Percentiles rank a stretch among this genome's conserved stretches.
Conservation (phyloP, 2,797 vertebrate species). For the Pristis pectinata region DNA sequence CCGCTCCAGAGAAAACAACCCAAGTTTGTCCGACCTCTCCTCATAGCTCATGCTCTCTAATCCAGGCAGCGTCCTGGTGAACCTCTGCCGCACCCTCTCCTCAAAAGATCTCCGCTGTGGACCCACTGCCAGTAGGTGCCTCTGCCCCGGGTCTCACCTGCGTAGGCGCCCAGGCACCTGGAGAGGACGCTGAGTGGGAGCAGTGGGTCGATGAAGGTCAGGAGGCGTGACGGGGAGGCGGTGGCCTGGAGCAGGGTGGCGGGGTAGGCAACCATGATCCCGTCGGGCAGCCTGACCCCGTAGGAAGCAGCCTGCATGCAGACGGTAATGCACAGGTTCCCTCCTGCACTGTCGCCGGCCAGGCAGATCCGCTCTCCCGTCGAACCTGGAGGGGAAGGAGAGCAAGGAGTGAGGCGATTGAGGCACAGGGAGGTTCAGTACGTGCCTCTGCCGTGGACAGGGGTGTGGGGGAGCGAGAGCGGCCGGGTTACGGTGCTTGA, state of each 20-base stretch:
- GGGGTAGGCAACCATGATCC: conserved; percentile 77
- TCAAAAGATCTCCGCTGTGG: too few species aligned
- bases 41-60: too few species aligned
- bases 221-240: conserved; percentile 81
- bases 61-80: too few species aligned
- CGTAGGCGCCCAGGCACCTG: conserved; percentile 81
- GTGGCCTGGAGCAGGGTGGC: conserved; percentile 74
- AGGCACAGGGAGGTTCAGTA: background rate
- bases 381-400: conserved; percentile 61
- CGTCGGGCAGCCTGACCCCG: conserved; percentile 76
- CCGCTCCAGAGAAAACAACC: too few species aligned
- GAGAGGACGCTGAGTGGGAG: conserved; percentile 82
- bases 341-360: conserved; percentile 82
- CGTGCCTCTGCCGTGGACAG: too few species aligned
- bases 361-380: conserved; percentile 79
- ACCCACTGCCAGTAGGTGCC: too few species aligned
- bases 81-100: too few species aligned
- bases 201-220: conserved; percentile 82
- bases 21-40: too few species aligned
- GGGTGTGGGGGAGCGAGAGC: background rate
- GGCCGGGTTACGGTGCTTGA: too few species aligned
- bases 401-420: background rate
- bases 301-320: conserved; percentile 75
- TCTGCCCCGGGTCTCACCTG: conserved; percentile 56
- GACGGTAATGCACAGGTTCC: conserved; percentile 78